These are phyloP conservation scores for Elymnias hypermnestra DNA, from an alignment of 1,140 invertebrate species.

Conservation along the genomic window DNA sequence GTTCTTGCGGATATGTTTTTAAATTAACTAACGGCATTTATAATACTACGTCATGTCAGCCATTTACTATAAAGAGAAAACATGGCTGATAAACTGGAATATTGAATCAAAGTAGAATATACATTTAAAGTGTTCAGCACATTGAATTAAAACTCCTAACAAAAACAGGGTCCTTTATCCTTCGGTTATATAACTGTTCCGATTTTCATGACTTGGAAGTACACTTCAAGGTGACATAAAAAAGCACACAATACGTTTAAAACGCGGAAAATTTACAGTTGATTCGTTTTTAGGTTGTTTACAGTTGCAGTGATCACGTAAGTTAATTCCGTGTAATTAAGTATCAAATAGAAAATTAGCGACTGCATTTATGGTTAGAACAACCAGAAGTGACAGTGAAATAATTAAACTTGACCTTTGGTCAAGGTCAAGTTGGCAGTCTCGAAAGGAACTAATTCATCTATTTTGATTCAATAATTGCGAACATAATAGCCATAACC, in stretches of 20 bases:
- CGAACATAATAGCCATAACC: neutral
- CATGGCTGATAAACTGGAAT: too few species aligned
- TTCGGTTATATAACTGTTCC: too few species aligned
- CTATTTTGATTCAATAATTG: constrained; percentile 1
- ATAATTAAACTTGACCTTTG: constrained; percentile 28
- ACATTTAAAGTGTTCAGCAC: too few species aligned
- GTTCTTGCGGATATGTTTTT: too few species aligned
- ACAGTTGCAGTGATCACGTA: constrained; percentile 10
- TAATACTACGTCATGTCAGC: too few species aligned
- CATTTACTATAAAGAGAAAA: too few species aligned
- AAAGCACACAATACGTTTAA: constrained; percentile 3
- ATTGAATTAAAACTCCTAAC: too few species aligned
- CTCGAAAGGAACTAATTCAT: constrained; percentile 1
- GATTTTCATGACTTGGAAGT: neutral
- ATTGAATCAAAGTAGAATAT: too few species aligned
- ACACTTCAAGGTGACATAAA: constrained; percentile 10
- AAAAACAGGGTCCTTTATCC: too few species aligned
- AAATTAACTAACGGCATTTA: too few species aligned
- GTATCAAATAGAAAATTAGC: neutral
- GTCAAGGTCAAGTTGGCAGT: constrained; percentile 20
- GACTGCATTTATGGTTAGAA: constrained; percentile 4
- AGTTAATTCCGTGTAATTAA: neutral
- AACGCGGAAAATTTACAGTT: constrained; percentile 17
- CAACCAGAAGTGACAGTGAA: constrained; percentile 15
- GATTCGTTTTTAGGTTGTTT: constrained; percentile 12